These are phyloP conservation scores for Xyrauchen texanus DNA, from an alignment of 2,113 vertebrate species.

Conservation along the genomic window DNA sequence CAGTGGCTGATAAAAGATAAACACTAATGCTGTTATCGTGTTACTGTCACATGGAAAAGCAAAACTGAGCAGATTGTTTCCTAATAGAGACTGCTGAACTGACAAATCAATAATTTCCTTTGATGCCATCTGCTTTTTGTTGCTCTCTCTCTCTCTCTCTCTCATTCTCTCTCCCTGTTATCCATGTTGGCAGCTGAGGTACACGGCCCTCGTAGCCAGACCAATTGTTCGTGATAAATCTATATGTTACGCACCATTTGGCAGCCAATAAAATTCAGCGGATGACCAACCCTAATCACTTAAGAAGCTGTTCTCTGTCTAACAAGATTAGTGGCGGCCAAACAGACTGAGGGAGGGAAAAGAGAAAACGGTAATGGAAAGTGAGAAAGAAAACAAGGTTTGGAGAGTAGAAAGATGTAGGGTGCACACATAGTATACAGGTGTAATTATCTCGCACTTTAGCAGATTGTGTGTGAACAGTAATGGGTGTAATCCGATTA, in stretches of 20 bases:
- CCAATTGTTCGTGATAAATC: conserved; percentile 76
- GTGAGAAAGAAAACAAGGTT: conserved; percentile 27
- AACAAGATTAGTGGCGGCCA: conserved; percentile 56
- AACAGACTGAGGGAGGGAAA: conserved; percentile 45
- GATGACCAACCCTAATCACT: conserved; percentile 69
- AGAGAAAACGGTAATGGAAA: conserved; percentile 9
- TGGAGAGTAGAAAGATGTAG: conserved; percentile 6
- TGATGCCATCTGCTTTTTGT: conserved; percentile 50
- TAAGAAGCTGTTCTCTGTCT: conserved; percentile 60
- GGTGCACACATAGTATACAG: too few relatives aligned
- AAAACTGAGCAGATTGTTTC: neutral
- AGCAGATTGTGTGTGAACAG: too few relatives aligned
- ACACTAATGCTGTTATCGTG: neutral
- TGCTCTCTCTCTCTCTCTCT: too few relatives aligned
- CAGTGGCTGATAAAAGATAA: neutral
- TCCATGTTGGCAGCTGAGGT: conserved; percentile 64
- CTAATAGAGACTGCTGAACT: conserved; percentile 11
- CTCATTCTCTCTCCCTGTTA: neutral
- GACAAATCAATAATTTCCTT: conserved; percentile 43
- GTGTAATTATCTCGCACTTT: too few relatives aligned
- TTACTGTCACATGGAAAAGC: too few relatives aligned
- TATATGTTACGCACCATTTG: conserved; percentile 76
- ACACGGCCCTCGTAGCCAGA: conserved; percentile 51
- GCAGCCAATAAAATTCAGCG: conserved; percentile 76
- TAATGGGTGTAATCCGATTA: too few relatives aligned